phyloP scores from a whole-genome alignment of 2,888 invertebrate species.

The Norana najaformis region DNA sequence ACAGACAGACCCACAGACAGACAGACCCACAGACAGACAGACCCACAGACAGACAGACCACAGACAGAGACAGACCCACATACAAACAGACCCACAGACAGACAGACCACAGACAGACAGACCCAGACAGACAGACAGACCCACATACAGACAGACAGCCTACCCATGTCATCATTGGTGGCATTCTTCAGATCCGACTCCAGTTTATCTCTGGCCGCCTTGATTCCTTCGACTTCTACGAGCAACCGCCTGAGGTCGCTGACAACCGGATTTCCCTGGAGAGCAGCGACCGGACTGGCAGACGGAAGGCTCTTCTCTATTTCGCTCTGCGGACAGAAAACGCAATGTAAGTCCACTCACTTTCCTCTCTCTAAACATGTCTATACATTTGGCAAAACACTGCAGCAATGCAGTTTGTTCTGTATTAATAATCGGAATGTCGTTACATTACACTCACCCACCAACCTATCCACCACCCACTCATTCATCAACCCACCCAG shows the following conservation, averaged over 20 bases:
- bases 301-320: conserved; percentile 57
- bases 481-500: too few species aligned
- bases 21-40: too few species aligned
- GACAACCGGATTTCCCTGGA: conserved; percentile 69
- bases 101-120: too few species aligned
- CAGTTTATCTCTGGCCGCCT: conserved; percentile 84
- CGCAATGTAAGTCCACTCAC: not conserved
- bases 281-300: conserved; percentile 66
- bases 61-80: too few species aligned
- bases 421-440: too few species aligned
- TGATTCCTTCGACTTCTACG: conserved; percentile 82
- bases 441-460: too few species aligned
- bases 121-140: not conserved
- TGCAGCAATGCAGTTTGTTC: too few species aligned
- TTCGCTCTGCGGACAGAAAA: conserved; percentile 49
- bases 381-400: too few species aligned
- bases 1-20: too few species aligned
- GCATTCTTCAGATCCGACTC: conserved; percentile 83
- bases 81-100: too few species aligned
- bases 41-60: not conserved
- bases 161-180: conserved; percentile 79
- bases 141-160: too few species aligned
- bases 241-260: conserved; percentile 74
- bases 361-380: not conserved
- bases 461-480: too few species aligned